Base-by-base conservation (phyloP, 2,888 invertebrate species). In the Gari tellinella region DNA sequence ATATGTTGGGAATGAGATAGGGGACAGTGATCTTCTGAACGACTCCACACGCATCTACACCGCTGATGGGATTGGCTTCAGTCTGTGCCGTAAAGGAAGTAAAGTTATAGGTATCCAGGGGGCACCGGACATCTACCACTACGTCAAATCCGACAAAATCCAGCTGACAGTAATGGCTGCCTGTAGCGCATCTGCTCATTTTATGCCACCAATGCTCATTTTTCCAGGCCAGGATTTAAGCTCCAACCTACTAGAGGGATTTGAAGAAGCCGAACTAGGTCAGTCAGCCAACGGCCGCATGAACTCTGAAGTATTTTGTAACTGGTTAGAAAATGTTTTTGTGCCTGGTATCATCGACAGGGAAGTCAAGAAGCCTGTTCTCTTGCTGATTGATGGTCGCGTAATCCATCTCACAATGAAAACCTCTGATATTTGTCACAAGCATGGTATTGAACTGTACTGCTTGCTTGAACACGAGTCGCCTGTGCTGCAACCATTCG, bases 321-420 rank as follows among this genome's bases (percentile, higher is more conserved):
- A 23, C 14, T 72, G 72, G 72, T 41, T 72, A 3, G 1, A 37
- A n/a, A 66, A 25, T 17, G 49, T 55, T 4, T 72, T 72, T 31
- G 57, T 66, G 8, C 66, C 61, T 19, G 61, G 49, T 15, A 38
- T 37, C 0, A 23, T 60, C 2, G 41, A 15, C 5, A 10, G 58
- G n/a, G 3, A 25, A 12, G 58, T 72, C 0, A 72, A 72, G 26
- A 62, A 63, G 17, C 68, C 74, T 1, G 49, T 69, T 1, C 12
- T 63, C 5, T 15, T 74, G 12, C 56, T 78, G 41, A 63, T 75
- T 12, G 74, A 81, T 57, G 76, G 81, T 5, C 78, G 78, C 49
- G 49, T 12, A 10, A 75, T 55, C 1, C 81, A 78, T 55, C 58
- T 72, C 2, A 60, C 66, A 10, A 38, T 68, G 25, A 52, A 75